Evolutionary conservation across 2,113 vertebrate genomes (phyloP), one percentile per base, ranked within the genome.

Genomic region (Agelaius phoeniceus): DNA sequence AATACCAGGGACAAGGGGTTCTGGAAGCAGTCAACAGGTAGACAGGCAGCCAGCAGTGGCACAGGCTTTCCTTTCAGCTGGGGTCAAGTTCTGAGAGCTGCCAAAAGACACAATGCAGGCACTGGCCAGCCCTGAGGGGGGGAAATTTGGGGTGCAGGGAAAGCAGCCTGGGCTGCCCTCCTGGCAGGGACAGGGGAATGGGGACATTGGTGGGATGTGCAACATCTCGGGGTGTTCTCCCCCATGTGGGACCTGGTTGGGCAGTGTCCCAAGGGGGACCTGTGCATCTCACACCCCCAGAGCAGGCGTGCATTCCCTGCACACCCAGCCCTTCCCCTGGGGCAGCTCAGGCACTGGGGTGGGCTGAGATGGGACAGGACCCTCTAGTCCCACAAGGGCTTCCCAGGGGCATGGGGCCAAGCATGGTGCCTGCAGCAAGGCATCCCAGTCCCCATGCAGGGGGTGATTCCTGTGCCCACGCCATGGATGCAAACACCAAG

Each of bases 21-120:
- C 96, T 96, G 96, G 94, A 94, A 94, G 91, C 92, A 94, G 90
- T 91, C 96, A 95, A 37, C 77, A 78, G 91, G 89, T 92, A 96
- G 88, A 69, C 71, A 92, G 95, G 91, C 96, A 91, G 93, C 63
- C 35, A 15, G 75, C 84, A 85, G 85, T 0, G 0, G 80, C 76
- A 73, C 4, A 28, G 77, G 65, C 30, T 94, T 87, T 63, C 43
- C 73, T 96, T 96, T 93, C 92, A 93, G 90, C 71, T 0, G 15
- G 87, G 90, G 94, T 96, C 96, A 94, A 48, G 88, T 84, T 95
- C 90, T 49, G 2, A 3, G 44, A 96, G 94, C 67, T 96, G 95
- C 78, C 19, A 19, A 48, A 71, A 95, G 96, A 97, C 87, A 95
- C 26, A 94, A 69, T 0, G 1, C 96, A 97, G 95, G 92, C 72